Base-by-base conservation (phyloP, 2,888 invertebrate species). In the Ommatoiulus sabulosus region DNA sequence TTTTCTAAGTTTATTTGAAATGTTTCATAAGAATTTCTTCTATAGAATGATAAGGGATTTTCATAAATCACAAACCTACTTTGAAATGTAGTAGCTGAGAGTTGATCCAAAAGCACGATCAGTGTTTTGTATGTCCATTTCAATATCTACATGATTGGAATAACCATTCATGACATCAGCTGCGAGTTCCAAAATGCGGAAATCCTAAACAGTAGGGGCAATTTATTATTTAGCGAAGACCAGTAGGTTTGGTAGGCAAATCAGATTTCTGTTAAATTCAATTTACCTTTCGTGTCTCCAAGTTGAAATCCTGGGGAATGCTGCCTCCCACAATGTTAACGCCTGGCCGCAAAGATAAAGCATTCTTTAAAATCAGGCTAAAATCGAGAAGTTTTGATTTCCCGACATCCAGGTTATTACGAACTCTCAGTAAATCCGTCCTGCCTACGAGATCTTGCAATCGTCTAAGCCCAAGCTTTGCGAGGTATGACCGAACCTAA, bases 101-200 rank as follows among this genome's bases (percentile, higher is more conserved):
- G 99, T 99, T 0, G 97, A 96, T 0, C 96, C 97, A 93, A 99
- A 99, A 0, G 98, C 96, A 88, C 99, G 94, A 92, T 97, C 97
- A 92, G 97, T 97, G 92, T 99, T 99, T 89, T 95, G 95, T 91
- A 99, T 98, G 88, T 93, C 94, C 95, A 97, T 95, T 87, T 95
- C 94, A 89, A 99, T 94, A 89, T 95, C 94, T 0, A 97, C 94
- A 88, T 94, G 94, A 48, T 94, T 94, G 90, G 95, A 93, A n/a
- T 93, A 93, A 0, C 97, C 97, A 88, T 95, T 95, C 84, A 98
- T 93, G 5, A 98, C 95, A 86, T 95, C 94, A 89, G 94, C 94
- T 20, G 96, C 95, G 90, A 94, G 94, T 91, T 96, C 95, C 87
- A 97, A 95, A 90, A 97, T 93, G 90, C 95, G 93, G 92, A 97